Evolutionary conservation across 2,113 vertebrate species (phyloP).

Genomic region (Sciurus niger): DNA sequence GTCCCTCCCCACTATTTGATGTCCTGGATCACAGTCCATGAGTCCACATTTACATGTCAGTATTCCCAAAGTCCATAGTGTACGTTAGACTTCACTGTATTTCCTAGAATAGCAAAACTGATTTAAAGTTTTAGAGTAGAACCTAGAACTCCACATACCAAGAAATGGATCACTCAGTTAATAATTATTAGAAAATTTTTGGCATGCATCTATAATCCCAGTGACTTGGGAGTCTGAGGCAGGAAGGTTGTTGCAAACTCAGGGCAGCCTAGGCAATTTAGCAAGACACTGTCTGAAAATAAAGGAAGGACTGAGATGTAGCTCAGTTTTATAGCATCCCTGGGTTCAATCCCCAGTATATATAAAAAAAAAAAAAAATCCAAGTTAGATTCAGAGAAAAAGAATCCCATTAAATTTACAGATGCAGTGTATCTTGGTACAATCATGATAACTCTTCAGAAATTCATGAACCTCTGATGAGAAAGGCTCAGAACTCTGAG

Average conservation of each 20-base stretch:
- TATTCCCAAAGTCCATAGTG: background rate
- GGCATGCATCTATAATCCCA: no score
- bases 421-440: background rate
- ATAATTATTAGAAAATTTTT: background rate
- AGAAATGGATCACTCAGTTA: background rate
- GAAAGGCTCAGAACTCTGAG: background rate
- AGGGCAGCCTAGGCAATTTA: no score
- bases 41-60: no score
- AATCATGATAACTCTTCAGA: background rate
- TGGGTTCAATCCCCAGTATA: no score
- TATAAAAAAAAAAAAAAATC: background rate
- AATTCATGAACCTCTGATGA: background rate
- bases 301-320: no score
- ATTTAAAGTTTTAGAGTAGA: background rate
- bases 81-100: background rate
- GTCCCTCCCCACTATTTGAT: background rate
- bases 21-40: background rate
- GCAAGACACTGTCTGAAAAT: no score
- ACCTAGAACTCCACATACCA: background rate
- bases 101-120: background rate
- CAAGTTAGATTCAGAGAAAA: background rate
- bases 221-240: no score
- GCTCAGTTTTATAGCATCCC: no score
- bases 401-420: background rate
- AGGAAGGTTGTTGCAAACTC: no score